Evolutionary conservation across 1,140 invertebrate genomes (phyloP), one percentile per base, ranked within the genome.

Genomic region (Anagrus nilaparvatae): DNA sequence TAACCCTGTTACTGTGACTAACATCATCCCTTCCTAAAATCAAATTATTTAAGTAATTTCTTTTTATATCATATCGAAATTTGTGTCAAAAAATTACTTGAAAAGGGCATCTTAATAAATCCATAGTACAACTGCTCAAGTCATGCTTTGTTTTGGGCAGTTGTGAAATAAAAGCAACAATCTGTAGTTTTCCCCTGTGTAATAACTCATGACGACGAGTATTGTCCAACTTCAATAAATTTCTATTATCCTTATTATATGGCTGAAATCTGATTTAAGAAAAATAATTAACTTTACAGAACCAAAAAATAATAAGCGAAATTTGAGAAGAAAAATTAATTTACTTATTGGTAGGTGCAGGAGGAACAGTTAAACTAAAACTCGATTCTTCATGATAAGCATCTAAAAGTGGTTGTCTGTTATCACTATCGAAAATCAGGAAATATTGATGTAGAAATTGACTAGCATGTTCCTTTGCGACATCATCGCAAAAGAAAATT

Each of bases 341-440:
- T n/a, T n/a, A n/a, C n/a, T n/a, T n/a, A n/a, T n/a, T n/a, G n/a
- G n/a, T n/a, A n/a, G n/a, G n/a, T n/a, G n/a, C n/a, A n/a, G n/a
- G n/a, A n/a, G n/a, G n/a, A n/a, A n/a, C 47, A 4, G 66, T 63
- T 56, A 88, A 69, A 3, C 87, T 90, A 53, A 91, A 81, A 39
- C 73, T 68, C 0, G 86, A 84, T 13, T 83, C 65, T 54, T 91
- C 87, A 56, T 92, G 84, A 59, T 96, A 96, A 0, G 90, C 90
- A 47, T 86, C 79, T 9, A 87, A 54, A 31, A 96, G 57, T 0
- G 78, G 73, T 53, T 86, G 79, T 12, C 88, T 68, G 48, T 81
- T 81, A 14, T 79, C 81, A n/a, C 79, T 80, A 63, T 95, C 91
- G 56, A 83, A 94, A 32, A 93, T 77, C 1, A 69, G 69, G 50